These are phyloP conservation scores for Trichonephila clavipes DNA, from an alignment of 1,140 invertebrate genomes.

Conservation along the genomic window DNA sequence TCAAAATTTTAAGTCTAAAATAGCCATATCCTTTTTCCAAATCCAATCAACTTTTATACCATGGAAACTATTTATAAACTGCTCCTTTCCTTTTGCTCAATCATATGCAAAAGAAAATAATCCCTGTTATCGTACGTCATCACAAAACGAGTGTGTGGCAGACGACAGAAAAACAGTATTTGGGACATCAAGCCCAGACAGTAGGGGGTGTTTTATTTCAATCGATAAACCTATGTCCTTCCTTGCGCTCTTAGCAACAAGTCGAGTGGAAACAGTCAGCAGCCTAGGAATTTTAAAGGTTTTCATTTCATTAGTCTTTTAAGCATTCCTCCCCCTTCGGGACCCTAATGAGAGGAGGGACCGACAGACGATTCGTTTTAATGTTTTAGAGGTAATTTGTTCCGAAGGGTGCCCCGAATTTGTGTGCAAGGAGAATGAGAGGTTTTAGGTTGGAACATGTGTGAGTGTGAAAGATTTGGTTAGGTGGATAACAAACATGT, in stretches of 20 bases:
- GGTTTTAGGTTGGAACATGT: too few relatives aligned
- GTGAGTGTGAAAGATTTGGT: too few relatives aligned
- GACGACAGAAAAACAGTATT: too few relatives aligned
- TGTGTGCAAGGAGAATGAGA: too few relatives aligned
- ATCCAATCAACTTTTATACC: not conserved
- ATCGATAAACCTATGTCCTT: not conserved
- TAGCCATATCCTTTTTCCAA: not conserved
- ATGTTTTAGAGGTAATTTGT: conserved; percentile 15
- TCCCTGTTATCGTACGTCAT: too few relatives aligned
- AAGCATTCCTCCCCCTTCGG: not conserved
- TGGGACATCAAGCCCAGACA: too few relatives aligned
- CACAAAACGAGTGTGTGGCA: too few relatives aligned
- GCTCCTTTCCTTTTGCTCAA: too few relatives aligned
- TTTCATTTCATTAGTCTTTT: not conserved
- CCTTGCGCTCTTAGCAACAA: not conserved
- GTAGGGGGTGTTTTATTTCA: too few relatives aligned
- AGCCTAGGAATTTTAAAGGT: not conserved
- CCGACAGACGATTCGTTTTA: not conserved
- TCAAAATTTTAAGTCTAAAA: not conserved
- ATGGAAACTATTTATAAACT: not conserved
- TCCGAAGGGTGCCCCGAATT: not conserved
- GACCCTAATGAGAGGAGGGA: not conserved
- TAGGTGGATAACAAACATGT: too few relatives aligned
- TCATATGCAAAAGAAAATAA: too few relatives aligned
- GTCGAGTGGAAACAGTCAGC: not conserved